Evolutionary conservation across 1,140 invertebrate species (phyloP).

Genomic region (Batillaria attramentaria): DNA sequence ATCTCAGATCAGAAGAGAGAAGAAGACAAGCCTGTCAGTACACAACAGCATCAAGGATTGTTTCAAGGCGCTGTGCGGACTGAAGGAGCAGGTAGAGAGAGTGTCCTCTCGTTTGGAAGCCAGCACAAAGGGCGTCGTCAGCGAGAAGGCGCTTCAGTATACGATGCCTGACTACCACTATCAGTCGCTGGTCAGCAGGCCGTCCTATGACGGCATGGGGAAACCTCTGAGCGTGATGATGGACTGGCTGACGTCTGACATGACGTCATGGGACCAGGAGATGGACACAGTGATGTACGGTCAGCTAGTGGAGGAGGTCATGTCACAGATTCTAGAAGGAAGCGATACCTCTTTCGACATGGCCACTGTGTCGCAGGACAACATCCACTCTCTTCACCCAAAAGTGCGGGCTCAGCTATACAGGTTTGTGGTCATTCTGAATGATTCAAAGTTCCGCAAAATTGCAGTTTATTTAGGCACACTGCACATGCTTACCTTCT

Average conservation of each 20-base stretch:
- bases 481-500: no score
- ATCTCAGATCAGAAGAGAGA: conserved; percentile 30
- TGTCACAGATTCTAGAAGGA: conserved; percentile 7
- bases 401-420: neutral
- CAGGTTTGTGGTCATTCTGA: no score
- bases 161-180: conserved; percentile 16
- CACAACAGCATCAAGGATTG: conserved; percentile 40
- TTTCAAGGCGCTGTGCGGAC: neutral
- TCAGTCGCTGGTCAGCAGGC: neutral
- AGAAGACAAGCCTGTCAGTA: conserved; percentile 75
- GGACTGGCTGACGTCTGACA: neutral
- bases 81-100: neutral
- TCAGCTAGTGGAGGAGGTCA: conserved; percentile 1
- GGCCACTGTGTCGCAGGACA: neutral
- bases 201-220: no score
- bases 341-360: neutral
- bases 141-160: neutral
- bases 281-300: neutral
- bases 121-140: neutral
- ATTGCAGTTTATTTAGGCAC: no score
- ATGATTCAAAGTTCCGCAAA: no score
- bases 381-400: neutral
- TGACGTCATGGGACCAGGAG: neutral
- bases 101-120: neutral
- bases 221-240: neutral